Evolutionary conservation across 2,888 invertebrate species (phyloP).

Genomic region (Cistogaster globosa): DNA sequence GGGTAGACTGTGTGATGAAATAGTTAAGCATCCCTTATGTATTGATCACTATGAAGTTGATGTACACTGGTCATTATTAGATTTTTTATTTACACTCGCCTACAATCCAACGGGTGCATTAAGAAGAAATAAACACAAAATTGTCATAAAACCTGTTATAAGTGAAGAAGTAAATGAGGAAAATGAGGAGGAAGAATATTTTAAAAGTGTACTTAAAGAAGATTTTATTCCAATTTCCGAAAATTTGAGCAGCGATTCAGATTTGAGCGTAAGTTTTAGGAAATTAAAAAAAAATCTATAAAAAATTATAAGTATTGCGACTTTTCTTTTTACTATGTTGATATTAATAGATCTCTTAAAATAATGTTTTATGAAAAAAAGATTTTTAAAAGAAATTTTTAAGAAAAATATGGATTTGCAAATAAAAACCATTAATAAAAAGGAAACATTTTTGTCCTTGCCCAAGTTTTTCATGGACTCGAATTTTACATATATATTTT

Average conservation of each 20-base stretch:
- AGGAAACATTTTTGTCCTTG: too few species aligned
- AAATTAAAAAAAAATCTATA: background rate
- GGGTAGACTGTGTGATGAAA: conserved; percentile 78
- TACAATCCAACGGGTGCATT: conserved; percentile 80
- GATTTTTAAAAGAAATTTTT: too few species aligned
- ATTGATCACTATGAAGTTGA: conserved; percentile 81
- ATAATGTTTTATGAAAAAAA: too few species aligned
- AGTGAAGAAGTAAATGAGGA: conserved; percentile 52
- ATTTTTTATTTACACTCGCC: conserved; percentile 83
- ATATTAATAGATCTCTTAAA: too few species aligned
- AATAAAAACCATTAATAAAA: too few species aligned
- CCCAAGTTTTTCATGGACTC: too few species aligned
- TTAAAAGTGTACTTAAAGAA: conserved; percentile 74
- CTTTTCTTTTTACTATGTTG: too few species aligned
- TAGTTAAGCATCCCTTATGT: conserved; percentile 78
- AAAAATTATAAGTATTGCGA: too few species aligned
- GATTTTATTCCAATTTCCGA: conserved; percentile 73
- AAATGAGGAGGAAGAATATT: conserved; percentile 64
- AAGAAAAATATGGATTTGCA: too few species aligned
- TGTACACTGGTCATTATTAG: conserved; percentile 84
- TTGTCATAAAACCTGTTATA: conserved; percentile 69
- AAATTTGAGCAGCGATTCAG: conserved; percentile 73
- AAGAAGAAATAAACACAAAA: conserved; percentile 74
- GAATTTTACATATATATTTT: too few species aligned
- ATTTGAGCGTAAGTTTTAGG: conserved; percentile 78